Evolutionary conservation across 1,140 invertebrate genomes (phyloP), one percentile per base, ranked within the genome.

Genomic region (Meloidogyne floridensis): DNA sequence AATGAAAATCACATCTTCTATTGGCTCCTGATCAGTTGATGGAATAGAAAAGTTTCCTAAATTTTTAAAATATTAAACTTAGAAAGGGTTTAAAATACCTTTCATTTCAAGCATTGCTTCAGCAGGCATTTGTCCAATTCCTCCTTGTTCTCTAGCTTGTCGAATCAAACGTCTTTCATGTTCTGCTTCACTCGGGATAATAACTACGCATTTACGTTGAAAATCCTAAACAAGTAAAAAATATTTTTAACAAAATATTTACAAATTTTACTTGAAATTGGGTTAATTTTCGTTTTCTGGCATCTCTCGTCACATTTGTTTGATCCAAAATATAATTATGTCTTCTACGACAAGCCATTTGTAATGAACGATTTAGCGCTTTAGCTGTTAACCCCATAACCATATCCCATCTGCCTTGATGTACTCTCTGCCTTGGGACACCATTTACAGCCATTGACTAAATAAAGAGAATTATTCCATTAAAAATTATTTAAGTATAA

Each of bases 251-350:
- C 9, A 47, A 59, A 74, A 6, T n/a, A 56, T 71, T 56, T 10
- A 13, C 5, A 69, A 51, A 81, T 8, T 47, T 18, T 47, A 54
- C 54, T 43, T 79, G 77, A 70, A 82, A 82, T 80, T 82, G 82
- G 32, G 80, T 78, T 20, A 89, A 75, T 59, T 84, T 85, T 69
- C 80, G 72, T 43, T 86, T 84, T 18, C 88, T 77, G 3, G 84
- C 79, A 18, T 89, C 88, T 11, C 83, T 70, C 8, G 82, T 81
- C 53, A 85, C 84, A 79, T 89, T 90, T 15, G 87, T 88, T 83
- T 87, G 80, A 81, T 89, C 88, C 43, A 89, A 75, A 76, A 89
- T 90, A 77, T 89, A 89, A 70, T 90, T 90, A 70, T 89, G 85
- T 9, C 87, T 72, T 18, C 88, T 51, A n/a, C 88, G 82, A 51